phyloP scores from a whole-genome alignment of 2,888 invertebrate species.

The Doris montereyensis region DNA sequence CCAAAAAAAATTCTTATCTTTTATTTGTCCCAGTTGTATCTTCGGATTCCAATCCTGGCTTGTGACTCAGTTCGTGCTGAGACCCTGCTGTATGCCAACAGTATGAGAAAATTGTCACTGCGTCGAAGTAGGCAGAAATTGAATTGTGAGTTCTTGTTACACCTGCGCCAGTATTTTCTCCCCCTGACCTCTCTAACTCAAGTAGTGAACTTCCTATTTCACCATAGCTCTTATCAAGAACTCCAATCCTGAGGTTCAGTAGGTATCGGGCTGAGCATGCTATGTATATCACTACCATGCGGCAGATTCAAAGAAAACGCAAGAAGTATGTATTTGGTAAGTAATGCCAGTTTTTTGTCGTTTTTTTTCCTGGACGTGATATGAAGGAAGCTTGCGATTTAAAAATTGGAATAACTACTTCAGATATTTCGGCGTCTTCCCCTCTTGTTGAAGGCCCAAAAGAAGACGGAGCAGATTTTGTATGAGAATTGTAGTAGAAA shows the following conservation, averaged over 20 bases:
- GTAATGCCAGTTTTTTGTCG: no score
- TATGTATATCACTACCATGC: slow-evolving; percentile 38
- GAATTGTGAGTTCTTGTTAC: slow-evolving; percentile 33
- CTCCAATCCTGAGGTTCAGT: slow-evolving; percentile 30
- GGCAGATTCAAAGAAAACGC: slow-evolving; percentile 34
- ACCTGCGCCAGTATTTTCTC: no score
- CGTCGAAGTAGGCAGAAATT: slow-evolving; percentile 39
- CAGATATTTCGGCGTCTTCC: slow-evolving; percentile 35
- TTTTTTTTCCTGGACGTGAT: no score
- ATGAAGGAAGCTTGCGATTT: no score
- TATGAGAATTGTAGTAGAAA: slow-evolving; percentile 36
- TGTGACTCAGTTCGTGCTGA: slow-evolving; percentile 30
- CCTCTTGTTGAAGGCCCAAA: slow-evolving; percentile 15
- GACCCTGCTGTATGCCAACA: slow-evolving; percentile 40
- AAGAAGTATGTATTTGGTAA: slow-evolving; percentile 29
- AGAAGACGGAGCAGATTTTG: slow-evolving; percentile 30
- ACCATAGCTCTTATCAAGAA: slow-evolving; percentile 29
- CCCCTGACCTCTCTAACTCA: no score
- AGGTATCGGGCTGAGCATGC: slow-evolving; percentile 21
- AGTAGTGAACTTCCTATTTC: no score
- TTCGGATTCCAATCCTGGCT: slow-evolving; percentile 34
- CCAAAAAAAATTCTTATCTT: neutral
- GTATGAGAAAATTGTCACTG: slow-evolving; percentile 41
- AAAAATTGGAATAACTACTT: no score
- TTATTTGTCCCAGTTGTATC: slow-evolving; percentile 32